These are phyloP conservation scores for Dreissena polymorpha DNA, from an alignment of 1,140 invertebrate species.

Conservation along the genomic window DNA sequence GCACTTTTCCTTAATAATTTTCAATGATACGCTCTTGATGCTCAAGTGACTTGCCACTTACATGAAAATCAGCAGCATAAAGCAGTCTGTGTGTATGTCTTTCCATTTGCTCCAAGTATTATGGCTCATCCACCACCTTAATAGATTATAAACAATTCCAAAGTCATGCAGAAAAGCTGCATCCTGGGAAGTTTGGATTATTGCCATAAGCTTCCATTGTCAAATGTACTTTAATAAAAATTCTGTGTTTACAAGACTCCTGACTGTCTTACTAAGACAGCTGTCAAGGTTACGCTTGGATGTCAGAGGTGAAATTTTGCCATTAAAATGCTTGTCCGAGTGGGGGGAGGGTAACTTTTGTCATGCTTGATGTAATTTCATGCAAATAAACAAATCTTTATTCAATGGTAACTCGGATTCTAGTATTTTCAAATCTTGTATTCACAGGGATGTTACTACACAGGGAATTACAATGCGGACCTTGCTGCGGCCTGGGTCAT, in stretches of 20 bases:
- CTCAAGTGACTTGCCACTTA: too few species aligned
- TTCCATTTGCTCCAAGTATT: too few species aligned
- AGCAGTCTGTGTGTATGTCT: too few species aligned
- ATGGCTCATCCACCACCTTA: too few species aligned
- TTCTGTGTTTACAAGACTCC: background rate
- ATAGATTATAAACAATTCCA: too few species aligned
- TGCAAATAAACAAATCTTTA: background rate
- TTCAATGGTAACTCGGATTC: background rate
- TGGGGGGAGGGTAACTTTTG: background rate
- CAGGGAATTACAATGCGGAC: conserved; percentile 82
- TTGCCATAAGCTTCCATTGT: too few species aligned
- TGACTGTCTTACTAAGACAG: background rate
- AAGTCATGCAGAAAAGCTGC: too few species aligned
- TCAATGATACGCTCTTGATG: too few species aligned
- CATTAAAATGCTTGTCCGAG: background rate
- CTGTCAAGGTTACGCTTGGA: background rate
- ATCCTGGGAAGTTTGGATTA: too few species aligned
- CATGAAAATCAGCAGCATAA: too few species aligned
- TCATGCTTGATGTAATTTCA: background rate
- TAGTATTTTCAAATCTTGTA: background rate
- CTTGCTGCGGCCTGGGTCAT: conserved; percentile 82
- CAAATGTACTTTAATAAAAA: too few species aligned
- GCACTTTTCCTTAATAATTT: too few species aligned
- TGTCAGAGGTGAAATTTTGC: background rate
- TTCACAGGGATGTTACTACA: conserved; percentile 81